A percentile compares a stretch with the other conserved stretches of the same genome.
Conservation (phyloP, 2,797 vertebrate genomes). For the Poliocrania exsul region DNA sequence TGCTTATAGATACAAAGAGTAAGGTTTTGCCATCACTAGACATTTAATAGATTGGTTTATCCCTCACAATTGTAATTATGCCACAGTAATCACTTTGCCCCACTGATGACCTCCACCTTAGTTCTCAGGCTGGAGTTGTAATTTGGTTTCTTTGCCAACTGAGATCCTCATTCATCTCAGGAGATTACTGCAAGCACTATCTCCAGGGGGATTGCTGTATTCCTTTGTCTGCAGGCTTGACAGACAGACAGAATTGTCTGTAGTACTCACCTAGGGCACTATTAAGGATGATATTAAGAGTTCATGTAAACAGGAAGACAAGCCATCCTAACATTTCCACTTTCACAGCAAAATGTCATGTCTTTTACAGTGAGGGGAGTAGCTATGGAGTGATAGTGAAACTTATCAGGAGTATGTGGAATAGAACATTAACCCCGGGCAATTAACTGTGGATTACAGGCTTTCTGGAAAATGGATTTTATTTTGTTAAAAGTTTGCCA, state of each 20-base stretch:
- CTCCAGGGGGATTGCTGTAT: not conserved
- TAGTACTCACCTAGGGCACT: not conserved
- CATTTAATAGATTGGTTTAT: slow-evolving; percentile 11
- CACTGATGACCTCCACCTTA: not conserved
- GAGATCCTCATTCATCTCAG: not conserved
- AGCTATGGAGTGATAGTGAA: not conserved
- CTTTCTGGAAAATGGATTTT: not conserved
- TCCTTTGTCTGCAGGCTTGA: not conserved
- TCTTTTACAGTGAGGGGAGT: not conserved
- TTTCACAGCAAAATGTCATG: not conserved
- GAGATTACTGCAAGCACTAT: not conserved
- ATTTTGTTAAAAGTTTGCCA: not conserved
- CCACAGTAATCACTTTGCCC: slow-evolving; percentile 1
- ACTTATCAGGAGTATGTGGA: not conserved
- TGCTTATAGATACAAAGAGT: slow-evolving; percentile 3
- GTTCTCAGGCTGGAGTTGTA: not conserved
- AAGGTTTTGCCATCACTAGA: not conserved
- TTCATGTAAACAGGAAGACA: not conserved
- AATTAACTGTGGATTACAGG: not conserved
- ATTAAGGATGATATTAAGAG: not conserved
- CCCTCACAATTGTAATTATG: not conserved
- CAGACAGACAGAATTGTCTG: not conserved
- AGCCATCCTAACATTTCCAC: not conserved
- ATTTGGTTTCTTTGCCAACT: slow-evolving; percentile 5
- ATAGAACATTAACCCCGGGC: not conserved